phyloP scores from a whole-genome alignment of 2,113 vertebrate genomes.

The Psilopogon haemacephalus region DNA sequence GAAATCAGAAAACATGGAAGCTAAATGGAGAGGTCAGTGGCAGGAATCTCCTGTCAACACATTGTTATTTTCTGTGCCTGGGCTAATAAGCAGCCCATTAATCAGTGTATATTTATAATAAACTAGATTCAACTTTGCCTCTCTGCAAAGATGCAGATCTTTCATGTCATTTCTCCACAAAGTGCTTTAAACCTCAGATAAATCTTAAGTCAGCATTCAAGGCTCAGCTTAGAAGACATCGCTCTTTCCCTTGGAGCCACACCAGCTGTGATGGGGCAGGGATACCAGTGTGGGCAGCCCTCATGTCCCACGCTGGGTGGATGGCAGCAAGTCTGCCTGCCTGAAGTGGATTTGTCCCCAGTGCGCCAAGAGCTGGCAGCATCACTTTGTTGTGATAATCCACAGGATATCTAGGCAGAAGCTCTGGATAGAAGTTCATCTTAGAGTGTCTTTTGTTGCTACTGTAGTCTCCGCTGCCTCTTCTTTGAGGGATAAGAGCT shows the following conservation, averaged over 20 bases:
- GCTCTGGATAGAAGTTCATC: neutral
- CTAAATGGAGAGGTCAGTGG: neutral
- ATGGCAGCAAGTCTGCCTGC: fast-evolving
- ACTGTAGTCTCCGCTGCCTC: neutral
- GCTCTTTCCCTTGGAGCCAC: fast-evolving
- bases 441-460: neutral
- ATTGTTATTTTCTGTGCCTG: neutral
- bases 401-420: neutral
- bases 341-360: neutral
- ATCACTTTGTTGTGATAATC: neutral
- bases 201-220: neutral
- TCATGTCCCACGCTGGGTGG: neutral
- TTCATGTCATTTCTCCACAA: neutral
- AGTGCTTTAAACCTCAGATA: neutral
- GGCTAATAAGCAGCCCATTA: neutral
- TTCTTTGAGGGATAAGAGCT: fast-evolving
- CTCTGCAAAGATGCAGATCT: neutral
- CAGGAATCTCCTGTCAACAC: neutral
- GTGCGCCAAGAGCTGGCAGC: neutral
- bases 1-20: neutral
- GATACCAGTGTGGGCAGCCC: fast-evolving
- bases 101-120: neutral
- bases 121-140: neutral
- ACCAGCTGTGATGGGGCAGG: neutral
- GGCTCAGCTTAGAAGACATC: neutral